Percentiles rank a stretch among this genome's conserved stretches.
Evolutionary conservation across 2,113 vertebrate species (phyloP).

Genomic region (Helogale parvula): DNA sequence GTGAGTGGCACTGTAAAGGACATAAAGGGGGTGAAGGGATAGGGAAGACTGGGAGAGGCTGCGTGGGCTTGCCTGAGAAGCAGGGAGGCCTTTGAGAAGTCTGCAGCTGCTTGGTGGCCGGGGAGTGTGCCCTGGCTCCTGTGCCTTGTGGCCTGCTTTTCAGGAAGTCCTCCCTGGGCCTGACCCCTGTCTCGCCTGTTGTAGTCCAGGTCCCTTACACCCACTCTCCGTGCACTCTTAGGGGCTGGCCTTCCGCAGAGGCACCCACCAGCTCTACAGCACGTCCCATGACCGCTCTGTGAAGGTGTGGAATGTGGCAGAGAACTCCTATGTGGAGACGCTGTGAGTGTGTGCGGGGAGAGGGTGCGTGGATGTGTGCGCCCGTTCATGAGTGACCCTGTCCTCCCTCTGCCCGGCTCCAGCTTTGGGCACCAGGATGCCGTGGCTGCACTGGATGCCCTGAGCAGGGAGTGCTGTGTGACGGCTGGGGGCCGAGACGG

Average conservation of each 20-base stretch:
- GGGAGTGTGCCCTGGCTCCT: too few relatives aligned
- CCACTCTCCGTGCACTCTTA: constrained; percentile 63
- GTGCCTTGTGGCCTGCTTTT: not conserved
- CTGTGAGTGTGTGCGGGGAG: constrained; percentile 88
- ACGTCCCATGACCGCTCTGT: constrained; percentile 95
- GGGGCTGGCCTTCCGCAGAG: constrained; percentile 96
- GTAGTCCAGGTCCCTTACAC: not conserved
- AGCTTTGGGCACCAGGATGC: constrained; percentile 97
- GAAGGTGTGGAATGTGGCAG: constrained; percentile 97
- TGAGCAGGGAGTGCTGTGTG: constrained; percentile 96
- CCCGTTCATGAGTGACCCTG: accelerated
- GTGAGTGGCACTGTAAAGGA: not conserved
- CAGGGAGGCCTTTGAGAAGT: not conserved
- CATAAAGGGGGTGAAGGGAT: not conserved
- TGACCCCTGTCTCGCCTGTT: not conserved
- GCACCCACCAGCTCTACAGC: constrained; percentile 95
- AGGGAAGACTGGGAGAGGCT: not conserved
- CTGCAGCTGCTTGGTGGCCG: not conserved
- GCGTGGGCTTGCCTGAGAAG: accelerated
- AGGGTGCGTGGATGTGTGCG: accelerated
- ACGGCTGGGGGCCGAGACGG: constrained; percentile 94
- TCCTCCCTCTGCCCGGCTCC: not conserved
- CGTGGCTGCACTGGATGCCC: constrained; percentile 93
- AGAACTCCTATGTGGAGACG: constrained; percentile 96
- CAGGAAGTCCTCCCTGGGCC: not conserved